Evolutionary conservation across 2,113 vertebrate species (phyloP), one percentile per base, ranked within the genome.

Genomic region (Miniopterus natalensis): DNA sequence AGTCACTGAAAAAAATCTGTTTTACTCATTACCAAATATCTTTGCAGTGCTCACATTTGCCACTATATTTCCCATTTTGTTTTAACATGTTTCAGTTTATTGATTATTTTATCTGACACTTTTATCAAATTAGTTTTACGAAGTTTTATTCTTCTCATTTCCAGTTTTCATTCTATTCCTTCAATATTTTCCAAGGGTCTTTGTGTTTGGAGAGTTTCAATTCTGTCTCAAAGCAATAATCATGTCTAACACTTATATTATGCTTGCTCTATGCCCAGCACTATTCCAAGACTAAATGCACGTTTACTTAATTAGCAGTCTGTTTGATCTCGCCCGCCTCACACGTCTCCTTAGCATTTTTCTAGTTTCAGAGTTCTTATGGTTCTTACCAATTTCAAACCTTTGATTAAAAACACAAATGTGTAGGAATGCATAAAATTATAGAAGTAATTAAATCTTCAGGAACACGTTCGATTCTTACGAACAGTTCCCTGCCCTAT

Each of bases 161-260:
- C 21, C 65, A 96, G 92, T 63, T 89, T 91, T 75, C n/a, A 77
- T 77, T 94, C 47, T 61, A 36, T 68, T 79, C 92, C 55, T 87
- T 84, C 47, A 85, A 47, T 45, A 75, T 78, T 92, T 89, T 94
- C 53, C 12, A 40, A 57, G 20, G 8, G 51, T 79, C 29, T 89
- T 89, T 84, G 79, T 93, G 47, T 88, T 92, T 80, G 17, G 53
- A 92, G 88, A 81, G 77, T 88, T 95, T 95, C 68, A 84, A 8
- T 74, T 90, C 95, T 90, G 49, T 95, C 94, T 95, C 55, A 74
- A 74, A 94, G 94, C 80, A 90, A 61, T 91, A 96, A 93, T 96
- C 74, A 94, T 40, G 17, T 74, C 31, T 53, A 74, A 88, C 40
- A 75, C 27, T 59, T 31, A 47, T 2, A 79, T 20, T 59, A 21